Base-by-base conservation (phyloP, 1,140 invertebrate genomes). In the Penaeus vannamei region DNA sequence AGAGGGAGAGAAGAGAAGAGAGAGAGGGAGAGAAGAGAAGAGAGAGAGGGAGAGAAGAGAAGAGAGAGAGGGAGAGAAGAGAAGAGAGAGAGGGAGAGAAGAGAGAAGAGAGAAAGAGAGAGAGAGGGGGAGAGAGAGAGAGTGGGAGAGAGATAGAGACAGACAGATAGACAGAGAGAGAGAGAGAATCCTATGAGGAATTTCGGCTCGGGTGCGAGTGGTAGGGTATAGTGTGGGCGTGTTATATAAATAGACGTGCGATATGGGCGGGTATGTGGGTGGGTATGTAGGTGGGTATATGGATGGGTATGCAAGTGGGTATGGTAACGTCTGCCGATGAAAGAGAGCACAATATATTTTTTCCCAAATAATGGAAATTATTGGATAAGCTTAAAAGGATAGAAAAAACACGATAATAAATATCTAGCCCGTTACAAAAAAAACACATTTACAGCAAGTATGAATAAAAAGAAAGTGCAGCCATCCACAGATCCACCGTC, bases 11-110 rank as follows among this genome's bases (percentile, higher is more conserved):
- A 79, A 36, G 42, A 36, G 42, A 36, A 79, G 76, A 79, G 76
- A 79, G 76, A 79, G 76, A 79, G 76, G 42, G 76, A 79, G 76
- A 79, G 76, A 79, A 36, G 42, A 36, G 42, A 36, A 79, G 76
- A 79, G 76, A 79, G 76, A 79, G 76, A 79, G 76, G 42, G 32
- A 79, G 76, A 79, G 76, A 79, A 36, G 42, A 36, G 42, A 36
- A 79, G 76, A 79, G 76, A 79, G 76, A 79, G 76, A 79, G 76
- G 42, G 76, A 79, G 76, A 79, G 76, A 79, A 36, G 42, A 36
- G 42, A 36, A 79, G 76, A 79, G 76, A 79, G 62, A 64, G 62
- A 64, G 62, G 23, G 62, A 64, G 62, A 64, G 62, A 64, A 23
- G 23, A 23, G 23, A 23, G 23, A 23, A 64, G 62, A 64, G 62